These are phyloP conservation scores for Branchellion lobata DNA, from an alignment of 2,888 invertebrate species.

Conservation along the genomic window DNA sequence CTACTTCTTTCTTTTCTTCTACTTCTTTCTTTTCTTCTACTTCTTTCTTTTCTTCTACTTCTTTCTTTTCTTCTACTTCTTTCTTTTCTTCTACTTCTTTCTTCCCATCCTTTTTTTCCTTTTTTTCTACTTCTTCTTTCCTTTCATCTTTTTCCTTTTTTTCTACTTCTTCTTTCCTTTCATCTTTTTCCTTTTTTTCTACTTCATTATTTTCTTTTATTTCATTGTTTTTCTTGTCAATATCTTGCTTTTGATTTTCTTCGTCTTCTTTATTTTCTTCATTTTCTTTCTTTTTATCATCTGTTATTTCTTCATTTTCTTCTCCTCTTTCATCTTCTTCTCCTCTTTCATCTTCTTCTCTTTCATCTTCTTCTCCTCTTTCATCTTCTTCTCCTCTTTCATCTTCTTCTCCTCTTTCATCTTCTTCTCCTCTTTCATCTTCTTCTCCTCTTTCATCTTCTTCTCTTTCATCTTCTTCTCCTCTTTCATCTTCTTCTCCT, in stretches of 20 bases:
- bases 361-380: background rate
- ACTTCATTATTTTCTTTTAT: no score
- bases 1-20: background rate
- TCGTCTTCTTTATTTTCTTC: background rate
- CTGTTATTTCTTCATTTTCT: background rate
- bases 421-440: background rate
- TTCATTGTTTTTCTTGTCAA: no score
- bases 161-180: no score
- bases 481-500: background rate
- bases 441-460: no score
- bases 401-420: no score
- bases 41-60: background rate
- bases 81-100: background rate
- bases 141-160: no score
- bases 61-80: background rate
- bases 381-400: no score
- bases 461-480: background rate
- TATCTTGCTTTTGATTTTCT: no score
- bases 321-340: background rate
- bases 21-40: background rate
- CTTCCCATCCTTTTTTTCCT: no score
- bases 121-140: no score
- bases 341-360: background rate
- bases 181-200: no score
- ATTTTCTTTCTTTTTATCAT: background rate